Evolutionary conservation across 2,113 vertebrate species (phyloP).

Genomic region (Onychostoma macrolepis): DNA sequence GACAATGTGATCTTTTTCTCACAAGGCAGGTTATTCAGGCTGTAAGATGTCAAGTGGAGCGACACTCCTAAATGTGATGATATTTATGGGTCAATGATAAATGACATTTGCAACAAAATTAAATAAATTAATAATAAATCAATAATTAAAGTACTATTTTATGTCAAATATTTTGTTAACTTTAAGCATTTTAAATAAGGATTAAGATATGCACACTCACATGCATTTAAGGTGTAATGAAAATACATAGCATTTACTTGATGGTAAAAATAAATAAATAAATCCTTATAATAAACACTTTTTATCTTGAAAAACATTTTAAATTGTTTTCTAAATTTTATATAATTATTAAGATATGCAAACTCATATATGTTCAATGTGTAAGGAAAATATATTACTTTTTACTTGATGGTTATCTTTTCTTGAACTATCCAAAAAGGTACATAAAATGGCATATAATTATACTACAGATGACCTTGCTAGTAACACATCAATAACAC

Average conservation of each 20-base stretch:
- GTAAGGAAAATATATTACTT: background rate
- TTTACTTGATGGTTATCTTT: no score
- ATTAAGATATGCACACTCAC: background rate
- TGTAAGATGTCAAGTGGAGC: background rate
- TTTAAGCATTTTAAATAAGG: background rate
- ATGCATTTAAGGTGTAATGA: background rate
- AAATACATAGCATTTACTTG: background rate
- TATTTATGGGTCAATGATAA: background rate
- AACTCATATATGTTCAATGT: background rate
- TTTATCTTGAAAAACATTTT: background rate
- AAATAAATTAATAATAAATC: background rate
- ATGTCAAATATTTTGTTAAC: background rate
- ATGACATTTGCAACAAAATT: no score
- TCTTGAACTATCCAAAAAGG: no score
- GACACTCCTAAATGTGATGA: background rate
- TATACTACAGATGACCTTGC: background rate
- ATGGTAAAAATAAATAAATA: background rate
- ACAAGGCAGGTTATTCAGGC: background rate
- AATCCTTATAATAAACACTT: background rate
- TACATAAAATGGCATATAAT: background rate
- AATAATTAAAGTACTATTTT: background rate
- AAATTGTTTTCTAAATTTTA: no score
- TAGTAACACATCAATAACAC: background rate
- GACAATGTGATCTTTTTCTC: background rate
- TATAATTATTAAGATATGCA: no score